phyloP scores from a whole-genome alignment of 92 coral and sea anemone species.

The Epizoanthus illoricatus region DNA sequence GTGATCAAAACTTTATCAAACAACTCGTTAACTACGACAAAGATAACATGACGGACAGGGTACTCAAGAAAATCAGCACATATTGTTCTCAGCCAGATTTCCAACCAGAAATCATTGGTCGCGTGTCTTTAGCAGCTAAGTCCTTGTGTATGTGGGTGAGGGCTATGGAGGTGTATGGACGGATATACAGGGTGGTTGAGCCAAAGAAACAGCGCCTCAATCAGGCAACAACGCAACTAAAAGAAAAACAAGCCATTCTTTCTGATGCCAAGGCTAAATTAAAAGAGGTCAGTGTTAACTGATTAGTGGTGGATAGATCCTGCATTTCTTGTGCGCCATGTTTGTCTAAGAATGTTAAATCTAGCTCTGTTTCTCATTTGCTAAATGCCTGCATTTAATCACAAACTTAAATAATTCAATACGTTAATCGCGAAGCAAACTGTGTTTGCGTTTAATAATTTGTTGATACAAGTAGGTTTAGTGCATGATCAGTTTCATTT shows the following conservation, averaged over 20 bases:
- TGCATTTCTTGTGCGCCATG: too few relatives aligned
- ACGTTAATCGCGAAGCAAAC: too few relatives aligned
- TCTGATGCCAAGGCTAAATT: conserved; percentile 98
- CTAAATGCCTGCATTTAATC: too few relatives aligned
- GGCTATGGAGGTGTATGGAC: conserved; percentile 99
- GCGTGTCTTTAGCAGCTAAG: conserved; percentile 98
- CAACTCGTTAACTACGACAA: conserved; percentile 98
- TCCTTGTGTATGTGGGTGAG: conserved; percentile 99
- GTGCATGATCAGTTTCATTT: too few relatives aligned
- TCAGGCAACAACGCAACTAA: conserved; percentile 92
- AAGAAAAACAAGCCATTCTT: conserved; percentile 94
- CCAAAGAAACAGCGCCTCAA: conserved; percentile 94
- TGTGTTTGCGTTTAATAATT: too few relatives aligned
- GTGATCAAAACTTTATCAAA: conserved; percentile 96
- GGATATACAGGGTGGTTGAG: conserved; percentile 96
- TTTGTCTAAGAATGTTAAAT: too few relatives aligned
- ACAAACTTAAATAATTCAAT: too few relatives aligned
- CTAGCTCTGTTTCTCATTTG: background rate
- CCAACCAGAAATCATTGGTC: conserved; percentile 99
- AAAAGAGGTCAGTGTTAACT: conserved; percentile 73
- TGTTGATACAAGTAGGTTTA: too few relatives aligned
- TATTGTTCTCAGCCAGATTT: conserved; percentile 95
- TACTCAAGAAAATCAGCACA: conserved; percentile 94
- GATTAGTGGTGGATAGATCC: background rate
- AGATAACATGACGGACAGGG: conserved; percentile 98